Evolutionary conservation across 2,797 vertebrate species (phyloP), one percentile per base, ranked within the genome.

Genomic region (Staurois parvus): DNA sequence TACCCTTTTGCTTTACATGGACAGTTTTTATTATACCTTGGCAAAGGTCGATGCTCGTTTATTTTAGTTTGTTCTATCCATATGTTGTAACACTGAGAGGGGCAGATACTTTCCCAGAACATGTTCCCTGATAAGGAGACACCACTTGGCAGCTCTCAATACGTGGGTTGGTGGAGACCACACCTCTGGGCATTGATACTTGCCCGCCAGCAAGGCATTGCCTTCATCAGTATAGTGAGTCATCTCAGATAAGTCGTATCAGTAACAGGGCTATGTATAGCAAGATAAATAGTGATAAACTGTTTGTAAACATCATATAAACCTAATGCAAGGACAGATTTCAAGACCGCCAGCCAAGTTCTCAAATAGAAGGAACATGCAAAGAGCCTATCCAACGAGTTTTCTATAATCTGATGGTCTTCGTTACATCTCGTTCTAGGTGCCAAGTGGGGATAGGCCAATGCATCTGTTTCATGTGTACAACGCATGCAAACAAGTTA

Each of bases 401-500:
- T 78, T n/a, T 83, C 74, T 82, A 29, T 42, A 48, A 73, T 67
- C 62, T 28, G 32, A 70, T 32, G 40, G 3, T 37, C 29, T 76
- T 45, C 32, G 19, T 52, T 72, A 30, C 79, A 37, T 81, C 48
- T 28, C 45, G 2, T 64, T 11, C 19, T 24, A 12, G 1, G 72
- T 78, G 79, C 67, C 67, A 70, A 76, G 69, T 30, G 28, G 80
- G 80, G 70, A 67, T 37, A 32, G 69, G 24, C 34, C 30, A 68
- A 37, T 56, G 19, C 56, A 26, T 42, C 67, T n/a, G 19, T 40
- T 90, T 70, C 87, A 90, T 88, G 78, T 88, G 48, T 92, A 80
- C 42, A 48, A 52, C 88, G 92, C 81, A 83, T 77, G 83, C 80
- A 85, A 91, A 88, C 83, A 87, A 83, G 90, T 92, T 92, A 92